Percentiles rank a stretch among this genome's conserved stretches.
Conservation (phyloP, 1,140 invertebrate species). For the Bombus superbus region DNA sequence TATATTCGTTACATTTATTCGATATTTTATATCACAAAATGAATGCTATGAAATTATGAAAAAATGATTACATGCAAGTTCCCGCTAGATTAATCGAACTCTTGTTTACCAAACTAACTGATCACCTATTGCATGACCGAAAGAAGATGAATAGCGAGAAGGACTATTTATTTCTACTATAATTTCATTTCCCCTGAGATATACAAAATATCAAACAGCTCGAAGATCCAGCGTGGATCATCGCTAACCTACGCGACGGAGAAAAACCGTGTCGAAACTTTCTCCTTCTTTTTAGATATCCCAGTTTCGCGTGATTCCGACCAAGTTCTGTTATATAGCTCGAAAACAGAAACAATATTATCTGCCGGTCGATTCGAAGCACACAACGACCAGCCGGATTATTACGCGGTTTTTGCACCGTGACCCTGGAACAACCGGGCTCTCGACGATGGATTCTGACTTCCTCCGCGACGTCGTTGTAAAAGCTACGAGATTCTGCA, state of each 20-base stretch:
- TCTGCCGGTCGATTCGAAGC: constrained; percentile 28
- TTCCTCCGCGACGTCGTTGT: constrained; percentile 70
- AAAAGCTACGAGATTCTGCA: constrained; percentile 70
- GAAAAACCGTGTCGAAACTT: neutral
- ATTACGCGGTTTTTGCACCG: constrained; percentile 71
- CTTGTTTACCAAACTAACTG: no score
- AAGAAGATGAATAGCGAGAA: no score
- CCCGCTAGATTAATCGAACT: no score
- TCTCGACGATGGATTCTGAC: constrained; percentile 58
- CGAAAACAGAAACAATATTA: constrained; percentile 56
- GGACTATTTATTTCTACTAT: neutral
- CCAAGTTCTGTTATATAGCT: neutral
- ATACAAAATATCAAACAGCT: neutral
- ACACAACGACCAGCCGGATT: constrained; percentile 63
- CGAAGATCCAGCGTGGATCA: no score
- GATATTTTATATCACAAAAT: no score
- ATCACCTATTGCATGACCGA: no score
- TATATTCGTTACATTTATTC: no score
- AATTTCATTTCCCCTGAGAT: neutral
- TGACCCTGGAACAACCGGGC: constrained; percentile 63
- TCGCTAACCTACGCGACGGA: neutral
- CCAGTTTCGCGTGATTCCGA: neutral
- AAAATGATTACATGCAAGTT: no score
- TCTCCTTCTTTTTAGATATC: neutral
- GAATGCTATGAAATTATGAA: no score